Conservation (phyloP, 2,888 invertebrate species). For the Hydrotaea cyrtoneurina region DNA sequence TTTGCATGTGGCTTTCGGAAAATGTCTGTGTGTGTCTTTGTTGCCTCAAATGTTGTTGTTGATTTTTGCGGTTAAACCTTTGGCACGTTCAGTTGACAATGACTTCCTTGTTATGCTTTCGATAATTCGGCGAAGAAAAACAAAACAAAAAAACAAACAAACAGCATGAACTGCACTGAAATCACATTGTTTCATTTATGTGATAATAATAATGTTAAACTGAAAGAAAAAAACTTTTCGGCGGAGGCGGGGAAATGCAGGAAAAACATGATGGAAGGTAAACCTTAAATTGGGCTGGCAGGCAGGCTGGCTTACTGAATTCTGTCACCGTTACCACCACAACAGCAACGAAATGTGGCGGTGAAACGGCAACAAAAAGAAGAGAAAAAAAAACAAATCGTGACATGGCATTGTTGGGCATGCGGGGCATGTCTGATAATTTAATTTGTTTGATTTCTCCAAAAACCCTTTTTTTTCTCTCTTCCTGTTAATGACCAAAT, state of each 20-base stretch:
- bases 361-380: no score
- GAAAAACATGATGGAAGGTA: constrained; percentile 23
- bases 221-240: not conserved
- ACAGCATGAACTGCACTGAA: not conserved
- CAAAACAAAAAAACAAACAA: not conserved
- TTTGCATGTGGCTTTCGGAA: constrained; percentile 12
- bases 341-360: constrained; percentile 10
- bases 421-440: constrained; percentile 4
- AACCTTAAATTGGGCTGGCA: not conserved
- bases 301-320: not conserved
- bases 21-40: constrained; percentile 28
- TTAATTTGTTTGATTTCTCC: constrained; percentile 1
- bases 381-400: constrained; percentile 48
- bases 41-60: constrained; percentile 22
- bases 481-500: not conserved
- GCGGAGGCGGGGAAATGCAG: no score
- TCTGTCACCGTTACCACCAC: constrained; percentile 1
- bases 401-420: constrained; percentile 51
- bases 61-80: constrained; percentile 60
- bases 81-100: constrained; percentile 61
- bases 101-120: constrained; percentile 67
- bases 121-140: not conserved
- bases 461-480: constrained; percentile 13
- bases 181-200: not conserved
- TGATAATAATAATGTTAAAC: constrained; percentile 20